phyloP scores from a whole-genome alignment of 2,113 vertebrate species.

The Pristiophorus japonicus region DNA sequence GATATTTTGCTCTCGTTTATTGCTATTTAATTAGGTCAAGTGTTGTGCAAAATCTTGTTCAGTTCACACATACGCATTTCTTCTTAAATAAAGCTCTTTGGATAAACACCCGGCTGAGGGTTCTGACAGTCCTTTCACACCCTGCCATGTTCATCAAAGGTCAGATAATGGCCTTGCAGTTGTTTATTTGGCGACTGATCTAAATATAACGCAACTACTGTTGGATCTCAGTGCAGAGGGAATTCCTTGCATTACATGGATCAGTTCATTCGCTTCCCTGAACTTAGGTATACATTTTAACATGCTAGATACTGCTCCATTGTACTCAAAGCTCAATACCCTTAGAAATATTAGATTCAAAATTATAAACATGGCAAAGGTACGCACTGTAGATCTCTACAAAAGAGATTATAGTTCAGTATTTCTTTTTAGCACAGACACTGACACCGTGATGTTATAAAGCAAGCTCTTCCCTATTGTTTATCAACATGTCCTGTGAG shows the following conservation, averaged over 20 bases:
- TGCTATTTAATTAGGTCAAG: background rate
- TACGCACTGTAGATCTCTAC: too few relatives aligned
- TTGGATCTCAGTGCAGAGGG: background rate
- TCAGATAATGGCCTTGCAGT: conserved; percentile 45
- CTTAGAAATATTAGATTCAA: too few relatives aligned
- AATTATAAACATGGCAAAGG: too few relatives aligned
- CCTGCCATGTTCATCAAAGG: conserved; percentile 50
- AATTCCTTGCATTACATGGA: background rate
- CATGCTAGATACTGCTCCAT: too few relatives aligned
- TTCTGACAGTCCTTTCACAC: conserved; percentile 41
- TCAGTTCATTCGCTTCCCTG: background rate
- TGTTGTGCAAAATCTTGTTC: background rate
- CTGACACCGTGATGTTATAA: background rate
- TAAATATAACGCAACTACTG: background rate
- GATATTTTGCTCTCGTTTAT: background rate
- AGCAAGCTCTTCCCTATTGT: background rate
- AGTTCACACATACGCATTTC: background rate
- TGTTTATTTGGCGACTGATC: conserved; percentile 29
- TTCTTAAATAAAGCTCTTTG: background rate
- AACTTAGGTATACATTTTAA: background rate
- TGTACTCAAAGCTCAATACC: too few relatives aligned
- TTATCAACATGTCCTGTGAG: background rate
- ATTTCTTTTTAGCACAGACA: background rate
- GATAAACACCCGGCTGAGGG: background rate
- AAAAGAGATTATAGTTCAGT: background rate